Evolutionary conservation across 2,797 vertebrate species (phyloP).

Genomic region (Craterocephalus amniculus): DNA sequence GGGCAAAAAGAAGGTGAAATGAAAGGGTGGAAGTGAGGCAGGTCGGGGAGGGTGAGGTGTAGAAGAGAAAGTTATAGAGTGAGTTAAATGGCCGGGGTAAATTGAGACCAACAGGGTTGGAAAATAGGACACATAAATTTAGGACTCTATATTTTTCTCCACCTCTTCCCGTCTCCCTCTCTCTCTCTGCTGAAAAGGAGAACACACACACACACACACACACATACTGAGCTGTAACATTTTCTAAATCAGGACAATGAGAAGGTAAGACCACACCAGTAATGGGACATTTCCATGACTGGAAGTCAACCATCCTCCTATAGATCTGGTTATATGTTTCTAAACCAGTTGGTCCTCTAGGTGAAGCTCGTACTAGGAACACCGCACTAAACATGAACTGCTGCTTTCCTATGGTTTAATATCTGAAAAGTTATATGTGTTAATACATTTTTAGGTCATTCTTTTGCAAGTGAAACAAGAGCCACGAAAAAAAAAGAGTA

Average conservation of each 20-base stretch:
- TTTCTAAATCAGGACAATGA: constrained; percentile 76
- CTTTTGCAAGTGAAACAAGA: constrained; percentile 1
- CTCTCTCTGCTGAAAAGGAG: constrained; percentile 44
- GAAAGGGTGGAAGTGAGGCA: constrained; percentile 35
- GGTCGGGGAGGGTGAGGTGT: constrained; percentile 24
- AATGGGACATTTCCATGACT: constrained; percentile 21
- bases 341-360: background rate
- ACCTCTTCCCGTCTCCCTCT: constrained; percentile 25
- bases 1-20: background rate
- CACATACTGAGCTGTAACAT: constrained; percentile 58
- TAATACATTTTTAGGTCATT: constrained; percentile 8
- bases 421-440: constrained; percentile 2
- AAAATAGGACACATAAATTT: constrained; percentile 84
- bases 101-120: constrained; percentile 76
- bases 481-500: background rate
- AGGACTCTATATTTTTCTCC: constrained; percentile 61
- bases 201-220: constrained; percentile 72
- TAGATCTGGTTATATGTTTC: background rate
- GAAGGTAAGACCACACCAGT: constrained; percentile 39
- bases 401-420: background rate
- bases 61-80: constrained; percentile 63
- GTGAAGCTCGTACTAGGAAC: background rate
- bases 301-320: constrained; percentile 2
- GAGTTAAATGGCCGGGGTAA: constrained; percentile 73
- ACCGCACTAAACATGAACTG: background rate